Evolutionary conservation across 2,888 invertebrate genomes (phyloP).

Genomic region (Eilema griseolum): DNA sequence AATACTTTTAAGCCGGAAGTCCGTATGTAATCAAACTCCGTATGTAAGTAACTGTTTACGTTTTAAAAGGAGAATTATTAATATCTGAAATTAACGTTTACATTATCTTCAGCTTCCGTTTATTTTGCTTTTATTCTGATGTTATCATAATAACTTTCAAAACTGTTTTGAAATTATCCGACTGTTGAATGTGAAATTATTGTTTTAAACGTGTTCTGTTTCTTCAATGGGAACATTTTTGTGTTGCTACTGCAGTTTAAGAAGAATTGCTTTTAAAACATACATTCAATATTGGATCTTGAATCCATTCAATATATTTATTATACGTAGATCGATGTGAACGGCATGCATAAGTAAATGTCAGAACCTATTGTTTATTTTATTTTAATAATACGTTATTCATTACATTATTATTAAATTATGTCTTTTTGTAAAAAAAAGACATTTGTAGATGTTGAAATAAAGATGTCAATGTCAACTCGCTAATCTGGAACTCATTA

Average conservation of each 20-base stretch:
- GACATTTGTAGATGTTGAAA: too few species aligned
- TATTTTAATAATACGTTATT: neutral
- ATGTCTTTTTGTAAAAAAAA: too few species aligned
- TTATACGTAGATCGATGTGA: conserved; percentile 28
- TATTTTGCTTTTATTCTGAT: conserved; percentile 56
- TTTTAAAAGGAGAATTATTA: conserved; percentile 10
- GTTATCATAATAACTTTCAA: conserved; percentile 66
- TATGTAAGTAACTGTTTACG: conserved; percentile 14
- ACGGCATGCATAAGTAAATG: conserved; percentile 24
- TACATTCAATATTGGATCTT: conserved; percentile 35
- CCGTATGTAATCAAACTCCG: conserved; percentile 7
- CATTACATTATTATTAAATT: neutral
- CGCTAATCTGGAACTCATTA: too few species aligned
- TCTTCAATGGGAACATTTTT: conserved; percentile 37
- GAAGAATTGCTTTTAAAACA: conserved; percentile 37
- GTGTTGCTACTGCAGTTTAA: conserved; percentile 29
- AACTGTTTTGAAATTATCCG: conserved; percentile 68
- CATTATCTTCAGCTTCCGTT: conserved; percentile 59
- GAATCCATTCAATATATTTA: conserved; percentile 33
- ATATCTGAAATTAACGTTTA: conserved; percentile 38
- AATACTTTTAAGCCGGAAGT: conserved; percentile 4
- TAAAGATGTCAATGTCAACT: too few species aligned
- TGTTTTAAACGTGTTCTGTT: conserved; percentile 55
- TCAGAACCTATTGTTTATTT: neutral
- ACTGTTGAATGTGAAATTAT: conserved; percentile 60